phyloP scores from a whole-genome alignment of 2,113 vertebrate species.

The Delphinus delphis region DNA sequence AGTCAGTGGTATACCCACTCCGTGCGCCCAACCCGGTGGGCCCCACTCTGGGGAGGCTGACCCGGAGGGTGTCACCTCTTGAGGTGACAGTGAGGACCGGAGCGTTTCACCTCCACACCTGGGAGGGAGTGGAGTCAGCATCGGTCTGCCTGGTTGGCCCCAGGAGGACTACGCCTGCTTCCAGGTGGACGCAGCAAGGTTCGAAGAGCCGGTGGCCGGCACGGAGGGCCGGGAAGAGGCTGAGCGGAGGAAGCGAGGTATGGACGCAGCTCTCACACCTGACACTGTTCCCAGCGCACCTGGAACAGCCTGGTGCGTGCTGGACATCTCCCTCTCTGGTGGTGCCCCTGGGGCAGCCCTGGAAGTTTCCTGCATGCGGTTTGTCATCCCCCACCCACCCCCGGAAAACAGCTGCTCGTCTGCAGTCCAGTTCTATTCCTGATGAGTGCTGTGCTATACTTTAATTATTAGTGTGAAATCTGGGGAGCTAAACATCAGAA shows the following conservation, averaged over 20 bases:
- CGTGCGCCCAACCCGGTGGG: no score
- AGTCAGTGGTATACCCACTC: no score
- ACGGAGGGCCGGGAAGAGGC: neutral
- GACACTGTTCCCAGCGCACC: neutral
- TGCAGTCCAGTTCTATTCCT: neutral
- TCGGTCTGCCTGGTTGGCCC: neutral
- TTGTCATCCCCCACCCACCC: neutral
- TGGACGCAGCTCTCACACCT: neutral
- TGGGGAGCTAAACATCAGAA: neutral
- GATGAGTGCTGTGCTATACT: neutral
- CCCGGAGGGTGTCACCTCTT: neutral
- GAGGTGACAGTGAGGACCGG: neutral
- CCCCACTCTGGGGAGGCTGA: neutral
- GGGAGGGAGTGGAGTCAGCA: neutral
- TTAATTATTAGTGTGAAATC: neutral
- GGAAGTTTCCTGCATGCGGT: neutral
- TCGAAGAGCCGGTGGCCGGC: accelerated
- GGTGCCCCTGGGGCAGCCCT: neutral
- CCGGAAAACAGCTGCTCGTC: neutral
- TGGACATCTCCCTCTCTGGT: neutral
- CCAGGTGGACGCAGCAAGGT: neutral
- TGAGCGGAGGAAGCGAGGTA: neutral
- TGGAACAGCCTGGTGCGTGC: neutral
- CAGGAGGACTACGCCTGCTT: no score
- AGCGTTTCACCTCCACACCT: neutral